Evolutionary conservation across 2,888 invertebrate species (phyloP).

Genomic region (Heliconius sara): DNA sequence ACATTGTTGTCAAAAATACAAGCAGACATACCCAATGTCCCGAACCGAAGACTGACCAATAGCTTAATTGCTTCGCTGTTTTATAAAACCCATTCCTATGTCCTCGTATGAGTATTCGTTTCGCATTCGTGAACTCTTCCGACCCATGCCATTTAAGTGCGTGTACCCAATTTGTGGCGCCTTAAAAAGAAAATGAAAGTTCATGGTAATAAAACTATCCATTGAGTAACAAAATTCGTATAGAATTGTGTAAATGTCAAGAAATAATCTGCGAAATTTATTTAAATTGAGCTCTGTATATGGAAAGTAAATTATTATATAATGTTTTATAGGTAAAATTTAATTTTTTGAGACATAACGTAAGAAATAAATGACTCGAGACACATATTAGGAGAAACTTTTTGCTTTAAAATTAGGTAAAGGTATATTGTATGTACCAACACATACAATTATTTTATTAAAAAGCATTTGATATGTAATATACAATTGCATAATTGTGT

Average conservation of each 20-base stretch:
- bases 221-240: background rate
- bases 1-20: background rate
- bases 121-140: constrained; percentile 60
- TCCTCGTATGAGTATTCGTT: constrained; percentile 61
- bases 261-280: background rate
- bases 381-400: background rate
- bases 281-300: background rate
- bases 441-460: too few species aligned
- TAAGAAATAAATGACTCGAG: background rate
- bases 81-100: constrained; percentile 71
- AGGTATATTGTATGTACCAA: too few species aligned
- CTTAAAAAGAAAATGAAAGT: constrained; percentile 51
- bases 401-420: background rate
- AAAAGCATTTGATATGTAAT: too few species aligned
- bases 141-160: constrained; percentile 72
- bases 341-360: background rate
- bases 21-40: constrained; percentile 74
- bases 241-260: background rate
- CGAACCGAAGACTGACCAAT: constrained; percentile 74
- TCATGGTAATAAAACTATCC: background rate
- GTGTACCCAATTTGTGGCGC: constrained; percentile 76
- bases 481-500: too few species aligned
- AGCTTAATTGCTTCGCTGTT: constrained; percentile 62
- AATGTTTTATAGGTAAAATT: background rate
- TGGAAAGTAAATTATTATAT: background rate